A percentile compares a stretch with the other conserved stretches of the same genome.
Conservation (phyloP, 2,888 invertebrate genomes). For the Mythimna lalbum region DNA sequence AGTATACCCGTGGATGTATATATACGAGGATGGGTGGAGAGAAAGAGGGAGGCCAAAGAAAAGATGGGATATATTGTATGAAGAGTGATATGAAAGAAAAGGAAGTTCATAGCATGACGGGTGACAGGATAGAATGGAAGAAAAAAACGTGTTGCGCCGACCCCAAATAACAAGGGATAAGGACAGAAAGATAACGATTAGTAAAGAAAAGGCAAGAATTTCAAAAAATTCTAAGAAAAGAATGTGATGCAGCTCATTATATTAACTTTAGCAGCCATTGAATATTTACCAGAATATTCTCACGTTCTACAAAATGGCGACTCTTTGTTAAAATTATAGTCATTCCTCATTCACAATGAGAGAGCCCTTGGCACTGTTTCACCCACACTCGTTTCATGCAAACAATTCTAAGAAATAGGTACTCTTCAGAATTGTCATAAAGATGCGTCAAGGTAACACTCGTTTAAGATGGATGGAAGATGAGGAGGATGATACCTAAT, state of each 20-base stretch:
- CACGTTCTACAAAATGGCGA: constrained; percentile 29
- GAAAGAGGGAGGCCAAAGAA: too few species aligned
- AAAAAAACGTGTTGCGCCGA: too few species aligned
- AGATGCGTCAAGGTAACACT: constrained; percentile 65
- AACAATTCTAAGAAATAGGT: constrained; percentile 65
- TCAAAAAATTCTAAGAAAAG: background rate
- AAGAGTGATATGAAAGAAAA: too few species aligned
- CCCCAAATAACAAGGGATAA: too few species aligned
- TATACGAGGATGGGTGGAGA: too few species aligned
- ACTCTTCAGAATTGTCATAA: constrained; percentile 64
- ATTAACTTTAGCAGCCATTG: background rate
- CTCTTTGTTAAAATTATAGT: constrained; percentile 30
- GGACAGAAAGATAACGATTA: too few species aligned
- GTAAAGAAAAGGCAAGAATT: too few species aligned
- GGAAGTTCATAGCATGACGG: too few species aligned
- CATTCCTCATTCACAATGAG: constrained; percentile 37
- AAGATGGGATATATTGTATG: too few species aligned
- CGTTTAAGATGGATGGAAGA: constrained; percentile 66
- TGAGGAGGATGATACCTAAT: constrained; percentile 63
- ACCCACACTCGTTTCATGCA: constrained; percentile 51
- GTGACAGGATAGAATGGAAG: too few species aligned
- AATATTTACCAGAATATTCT: constrained; percentile 18
- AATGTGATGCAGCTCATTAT: constrained; percentile 5
- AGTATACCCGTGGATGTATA: too few species aligned
- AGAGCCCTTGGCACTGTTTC: constrained; percentile 54